phyloP scores from a whole-genome alignment of 2,113 vertebrate species.

The Himantopus leucocephalus region DNA sequence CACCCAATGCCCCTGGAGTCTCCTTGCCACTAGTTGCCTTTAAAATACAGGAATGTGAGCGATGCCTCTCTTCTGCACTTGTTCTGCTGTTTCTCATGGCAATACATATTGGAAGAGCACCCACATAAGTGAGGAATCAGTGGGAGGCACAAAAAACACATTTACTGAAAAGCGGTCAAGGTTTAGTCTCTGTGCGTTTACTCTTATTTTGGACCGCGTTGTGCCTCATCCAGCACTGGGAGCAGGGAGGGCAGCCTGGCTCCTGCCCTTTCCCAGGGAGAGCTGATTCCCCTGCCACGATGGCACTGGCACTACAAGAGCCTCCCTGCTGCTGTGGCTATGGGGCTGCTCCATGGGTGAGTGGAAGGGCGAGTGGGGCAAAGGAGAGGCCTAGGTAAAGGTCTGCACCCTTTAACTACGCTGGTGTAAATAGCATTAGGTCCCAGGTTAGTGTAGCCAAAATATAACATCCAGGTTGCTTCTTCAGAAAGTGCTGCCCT shows the following conservation, averaged over 20 bases:
- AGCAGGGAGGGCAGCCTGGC: not conserved
- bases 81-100: not conserved
- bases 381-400: not conserved
- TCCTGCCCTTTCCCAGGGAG: not conserved
- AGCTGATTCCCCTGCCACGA: not conserved
- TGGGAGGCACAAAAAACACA: not conserved
- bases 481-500: not conserved
- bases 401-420: not conserved
- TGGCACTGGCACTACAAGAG: not conserved
- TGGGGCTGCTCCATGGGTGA: not conserved
- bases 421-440: fast-evolving
- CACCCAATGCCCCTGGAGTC: not conserved
- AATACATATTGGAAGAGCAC: fast-evolving
- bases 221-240: not conserved
- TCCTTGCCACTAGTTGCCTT: not conserved
- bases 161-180: not conserved
- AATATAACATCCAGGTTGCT: not conserved
- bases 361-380: not conserved
- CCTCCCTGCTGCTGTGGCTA: not conserved
- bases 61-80: not conserved
- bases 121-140: too few species aligned
- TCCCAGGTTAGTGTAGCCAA: not conserved
- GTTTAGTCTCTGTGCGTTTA: not conserved
- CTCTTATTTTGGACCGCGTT: not conserved
- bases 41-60: not conserved